These are phyloP conservation scores for Myodes glareolus DNA, from an alignment of 2,113 vertebrate genomes.

Conservation along the genomic window DNA sequence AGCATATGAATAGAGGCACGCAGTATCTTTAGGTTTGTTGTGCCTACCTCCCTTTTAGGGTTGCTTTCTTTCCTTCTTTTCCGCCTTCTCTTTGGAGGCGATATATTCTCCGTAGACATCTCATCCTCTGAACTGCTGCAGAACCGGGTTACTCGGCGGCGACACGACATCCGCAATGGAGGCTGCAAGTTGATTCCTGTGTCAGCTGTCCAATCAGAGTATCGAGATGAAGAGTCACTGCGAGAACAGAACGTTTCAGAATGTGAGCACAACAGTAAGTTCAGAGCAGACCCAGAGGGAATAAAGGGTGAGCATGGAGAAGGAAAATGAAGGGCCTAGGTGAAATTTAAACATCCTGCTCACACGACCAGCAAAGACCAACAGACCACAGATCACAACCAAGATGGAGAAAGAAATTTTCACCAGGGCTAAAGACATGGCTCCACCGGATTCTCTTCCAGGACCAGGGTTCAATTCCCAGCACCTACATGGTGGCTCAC, in stretches of 20 bases:
- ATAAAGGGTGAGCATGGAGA: no score
- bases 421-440: background rate
- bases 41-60: conserved; percentile 81
- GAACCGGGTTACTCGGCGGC: conserved; percentile 86
- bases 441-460: background rate
- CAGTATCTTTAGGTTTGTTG: background rate
- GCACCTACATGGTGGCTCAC: background rate
- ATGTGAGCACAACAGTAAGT: background rate
- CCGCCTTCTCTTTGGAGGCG: conserved; percentile 85
- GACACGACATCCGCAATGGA: conserved; percentile 88
- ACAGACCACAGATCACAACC: background rate
- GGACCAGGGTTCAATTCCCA: background rate
- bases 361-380: background rate
- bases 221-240: conserved; percentile 94
- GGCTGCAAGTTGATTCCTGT: conserved; percentile 94
- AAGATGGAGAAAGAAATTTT: background rate
- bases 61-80: conserved; percentile 86
- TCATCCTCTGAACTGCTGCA: conserved; percentile 95
- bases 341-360: background rate
- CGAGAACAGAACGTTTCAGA: background rate
- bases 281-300: background rate
- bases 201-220: conserved; percentile 97
- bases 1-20: background rate
- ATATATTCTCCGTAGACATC: conserved; percentile 86
- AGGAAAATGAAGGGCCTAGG: background rate